Evolutionary conservation across 2,113 vertebrate genomes (phyloP).

Genomic region (Anser brachyrhynchus): DNA sequence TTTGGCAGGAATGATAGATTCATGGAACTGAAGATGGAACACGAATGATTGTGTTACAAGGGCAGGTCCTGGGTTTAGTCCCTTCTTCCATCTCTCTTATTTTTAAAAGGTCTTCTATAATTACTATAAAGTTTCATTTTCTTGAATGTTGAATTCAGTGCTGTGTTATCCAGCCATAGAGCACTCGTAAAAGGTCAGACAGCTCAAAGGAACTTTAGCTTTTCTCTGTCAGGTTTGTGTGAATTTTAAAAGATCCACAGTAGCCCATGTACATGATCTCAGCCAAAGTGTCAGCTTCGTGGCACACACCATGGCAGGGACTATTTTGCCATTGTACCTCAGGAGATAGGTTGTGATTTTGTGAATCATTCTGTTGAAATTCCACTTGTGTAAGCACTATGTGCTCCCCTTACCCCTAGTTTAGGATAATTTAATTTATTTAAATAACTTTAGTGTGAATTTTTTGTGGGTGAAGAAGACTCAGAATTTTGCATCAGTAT

Average conservation of each 20-base stretch:
- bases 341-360: not conserved
- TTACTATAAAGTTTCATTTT: not conserved
- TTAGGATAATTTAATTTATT: not conserved
- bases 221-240: not conserved
- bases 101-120: not conserved
- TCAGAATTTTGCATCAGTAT: not conserved
- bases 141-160: not conserved
- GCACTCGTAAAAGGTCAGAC: not conserved
- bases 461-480: not conserved
- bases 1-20: not conserved
- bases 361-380: not conserved
- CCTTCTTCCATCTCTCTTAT: not conserved
- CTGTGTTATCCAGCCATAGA: not conserved
- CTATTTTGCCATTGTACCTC: not conserved
- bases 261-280: not conserved
- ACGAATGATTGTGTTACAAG: not conserved
- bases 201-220: not conserved
- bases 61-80: not conserved
- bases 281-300: not conserved
- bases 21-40: not conserved
- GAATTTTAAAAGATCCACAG: not conserved
- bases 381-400: not conserved
- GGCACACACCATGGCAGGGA: not conserved
- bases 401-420: rapidly evolving
- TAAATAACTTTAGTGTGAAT: not conserved